A percentile compares a stretch with the other conserved stretches of the same genome.
Evolutionary conservation across 2,888 invertebrate species (phyloP).

Genomic region (Margaritifera margaritifera): DNA sequence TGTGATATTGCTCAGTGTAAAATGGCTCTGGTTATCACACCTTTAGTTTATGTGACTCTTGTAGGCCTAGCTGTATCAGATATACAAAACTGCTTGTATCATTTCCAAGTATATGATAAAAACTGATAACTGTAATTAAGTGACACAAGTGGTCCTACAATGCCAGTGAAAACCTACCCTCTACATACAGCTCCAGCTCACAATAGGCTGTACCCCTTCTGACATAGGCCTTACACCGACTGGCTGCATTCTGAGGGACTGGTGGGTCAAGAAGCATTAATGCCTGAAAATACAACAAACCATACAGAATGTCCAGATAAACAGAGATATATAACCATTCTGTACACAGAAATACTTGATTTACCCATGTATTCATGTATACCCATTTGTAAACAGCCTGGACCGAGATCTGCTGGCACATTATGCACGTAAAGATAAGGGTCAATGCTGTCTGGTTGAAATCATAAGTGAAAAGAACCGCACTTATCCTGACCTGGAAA

Average conservation of each 20-base stretch:
- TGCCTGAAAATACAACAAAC: conserved; percentile 75
- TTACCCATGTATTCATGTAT: too few species aligned
- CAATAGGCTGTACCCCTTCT: conserved; percentile 84
- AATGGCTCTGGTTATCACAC: too few species aligned
- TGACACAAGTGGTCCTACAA: too few species aligned
- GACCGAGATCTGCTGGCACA: background rate
- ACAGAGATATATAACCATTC: background rate
- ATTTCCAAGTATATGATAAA: too few species aligned
- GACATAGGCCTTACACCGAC: conserved; percentile 83
- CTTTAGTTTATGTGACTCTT: too few species aligned
- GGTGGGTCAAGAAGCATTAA: conserved; percentile 84
- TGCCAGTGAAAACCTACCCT: conserved; percentile 69
- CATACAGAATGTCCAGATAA: background rate
- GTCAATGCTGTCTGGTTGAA: background rate
- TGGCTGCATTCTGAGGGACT: conserved; percentile 81
- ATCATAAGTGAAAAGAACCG: background rate
- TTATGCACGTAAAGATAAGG: background rate
- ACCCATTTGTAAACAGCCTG: too few species aligned
- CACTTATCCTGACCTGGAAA: background rate
- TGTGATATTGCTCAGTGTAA: too few species aligned
- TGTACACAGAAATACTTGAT: too few species aligned
- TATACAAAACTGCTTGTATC: too few species aligned
- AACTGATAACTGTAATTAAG: too few species aligned
- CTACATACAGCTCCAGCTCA: conserved; percentile 80
- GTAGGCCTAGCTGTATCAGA: too few species aligned